These are phyloP conservation scores for Leptopilina drosophilae DNA, from an alignment of 2,888 invertebrate genomes.

Conservation along the genomic window DNA sequence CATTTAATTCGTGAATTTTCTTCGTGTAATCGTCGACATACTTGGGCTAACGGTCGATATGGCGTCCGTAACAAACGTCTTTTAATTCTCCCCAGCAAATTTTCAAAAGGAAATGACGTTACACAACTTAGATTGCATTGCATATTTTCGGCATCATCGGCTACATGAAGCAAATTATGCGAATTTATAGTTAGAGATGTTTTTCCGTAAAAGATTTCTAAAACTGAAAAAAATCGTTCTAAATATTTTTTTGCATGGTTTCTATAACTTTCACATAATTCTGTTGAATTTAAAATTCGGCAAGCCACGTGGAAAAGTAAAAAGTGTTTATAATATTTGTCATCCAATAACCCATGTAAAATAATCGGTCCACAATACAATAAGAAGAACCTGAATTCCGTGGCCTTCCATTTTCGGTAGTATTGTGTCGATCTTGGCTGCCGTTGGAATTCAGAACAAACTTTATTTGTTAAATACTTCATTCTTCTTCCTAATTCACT, in stretches of 20 bases:
- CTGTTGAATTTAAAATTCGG: slow-evolving; percentile 32
- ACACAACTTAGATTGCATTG: slow-evolving; percentile 31
- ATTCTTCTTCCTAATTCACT: slow-evolving; percentile 23
- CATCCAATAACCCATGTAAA: slow-evolving; percentile 45
- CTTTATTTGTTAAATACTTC: slow-evolving; percentile 28
- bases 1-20: not conserved
- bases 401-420: too few species aligned
- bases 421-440: slow-evolving; percentile 26
- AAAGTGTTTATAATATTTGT: slow-evolving; percentile 46
- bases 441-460: slow-evolving; percentile 52
- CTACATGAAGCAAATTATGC: too few species aligned
- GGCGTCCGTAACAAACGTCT: not conserved
- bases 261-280: slow-evolving; percentile 35
- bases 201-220: too few species aligned
- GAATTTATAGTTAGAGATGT: too few species aligned
- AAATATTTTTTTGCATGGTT: slow-evolving; percentile 45
- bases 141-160: too few species aligned
- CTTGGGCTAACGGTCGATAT: not conserved
- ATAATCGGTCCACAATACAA: slow-evolving; percentile 11
- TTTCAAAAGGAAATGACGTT: too few species aligned
- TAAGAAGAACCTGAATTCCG: too few species aligned
- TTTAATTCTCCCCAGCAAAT: slow-evolving; percentile 30
- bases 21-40: not conserved
- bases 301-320: slow-evolving; percentile 46
- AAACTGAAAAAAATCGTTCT: too few species aligned